Evolutionary conservation across 2,888 invertebrate genomes (phyloP), one percentile per base, ranked within the genome.

Genomic region (Deladenus siricidicola): DNA sequence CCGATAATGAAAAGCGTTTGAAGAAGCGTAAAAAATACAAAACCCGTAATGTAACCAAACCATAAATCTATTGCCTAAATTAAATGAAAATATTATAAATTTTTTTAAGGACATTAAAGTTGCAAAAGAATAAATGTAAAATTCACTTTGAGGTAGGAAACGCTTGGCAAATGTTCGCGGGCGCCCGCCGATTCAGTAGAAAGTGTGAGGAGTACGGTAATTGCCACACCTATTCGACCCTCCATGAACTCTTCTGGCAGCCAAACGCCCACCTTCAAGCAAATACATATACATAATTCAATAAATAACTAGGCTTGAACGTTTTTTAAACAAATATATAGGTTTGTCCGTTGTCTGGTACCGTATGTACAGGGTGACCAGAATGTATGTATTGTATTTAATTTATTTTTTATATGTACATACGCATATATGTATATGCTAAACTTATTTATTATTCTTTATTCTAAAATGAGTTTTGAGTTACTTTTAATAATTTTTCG

Each of bases 201-300:
- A 6, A 78, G 63, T 4, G 78, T 78, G 45, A 78, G 56, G 42
- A 78, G 70, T 30, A 69, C 78, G 2, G 78, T 78, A 45, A 78
- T 78, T 14, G 78, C 78, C 1, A 78, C 78, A 17, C 78, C 77
- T 30, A 78, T 78, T 1, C 78, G 68, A 3, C 77, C 78, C 60
- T 78, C 78, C 76, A 76, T 78, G 60, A 78, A 78, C 58, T 78
- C 77, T 59, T 79, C 74, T 1, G 78, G 78, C 3, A 78, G 66
- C 78, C 78, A 78, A 3, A 78, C 78, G 4, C 78, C 78, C 0
- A 77, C 73, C 71, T 70, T 43, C 26, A 59, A n/a, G n/a, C n/a
- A n/a, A n/a, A n/a, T n/a, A 58, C 19, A 26, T 21, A 44, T 23
- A n/a, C n/a, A n/a, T n/a, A n/a, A n/a, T n/a, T n/a, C n/a, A n/a